Evolutionary conservation across 2,797 vertebrate genomes (phyloP), one percentile per base, ranked within the genome.

Genomic region (Parauchenoglanis punctatus): DNA sequence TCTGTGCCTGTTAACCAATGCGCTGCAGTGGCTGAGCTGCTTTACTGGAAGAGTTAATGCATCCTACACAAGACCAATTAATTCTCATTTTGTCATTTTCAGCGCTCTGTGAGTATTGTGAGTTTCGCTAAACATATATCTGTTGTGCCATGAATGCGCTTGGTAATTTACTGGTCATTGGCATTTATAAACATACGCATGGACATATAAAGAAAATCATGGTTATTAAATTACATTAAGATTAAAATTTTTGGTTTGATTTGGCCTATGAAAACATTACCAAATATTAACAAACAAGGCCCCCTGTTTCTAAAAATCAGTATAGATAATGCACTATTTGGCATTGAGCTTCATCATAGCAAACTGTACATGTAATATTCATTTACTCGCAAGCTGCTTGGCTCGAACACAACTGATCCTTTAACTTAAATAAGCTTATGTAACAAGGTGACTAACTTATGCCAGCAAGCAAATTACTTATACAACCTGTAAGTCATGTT

Each of bases 391-490:
- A 28, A 49, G 44, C 25, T n/a, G 35, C 58, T 63, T 20, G 4
- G 76, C 4, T 59, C 28, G 40, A 80, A 58, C 59, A 8, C 1
- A 25, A 11, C 12, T 44, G 35, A 63, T 6, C 5, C 7, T 81
- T n/a, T 44, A 18, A 63, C 23, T 15, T 15, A 61, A 44, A 54
- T 54, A 31, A 31, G 31, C 31, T 61, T 25, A 61, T 61, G 35
- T 61, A 61, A 80, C 25, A 77, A 77, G n/a, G 18, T 58, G 77
- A 80, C 54, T 80, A 80, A 59, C 54, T 80, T 25, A 77, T 10
- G 25, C n/a, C 49, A 28, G 52, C 28, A 8, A 18, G 20, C 49
- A 77, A 44, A 81, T 40, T 25, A 81, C 15, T 12, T 20, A 59
- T 80, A 59, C 58, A 46, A 6, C 20, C 13, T n/a, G 2, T 81